Evolutionary conservation across 2,113 vertebrate species (phyloP).

Genomic region (Numenius arquata): DNA sequence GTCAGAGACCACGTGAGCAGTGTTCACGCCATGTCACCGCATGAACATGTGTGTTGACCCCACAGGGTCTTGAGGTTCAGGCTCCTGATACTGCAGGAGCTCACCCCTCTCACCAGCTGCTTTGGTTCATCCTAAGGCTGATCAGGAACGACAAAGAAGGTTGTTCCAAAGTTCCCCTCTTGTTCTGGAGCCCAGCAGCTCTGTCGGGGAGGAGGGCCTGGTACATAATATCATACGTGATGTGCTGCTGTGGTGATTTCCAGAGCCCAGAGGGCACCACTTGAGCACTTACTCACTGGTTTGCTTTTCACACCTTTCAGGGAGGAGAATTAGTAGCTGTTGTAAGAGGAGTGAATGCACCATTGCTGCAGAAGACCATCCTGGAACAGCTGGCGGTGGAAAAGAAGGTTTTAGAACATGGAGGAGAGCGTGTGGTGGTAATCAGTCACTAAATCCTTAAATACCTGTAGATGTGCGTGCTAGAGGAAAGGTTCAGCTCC

Average conservation of each 20-base stretch:
- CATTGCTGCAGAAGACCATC: constrained; percentile 86
- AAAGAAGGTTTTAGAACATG: constrained; percentile 75
- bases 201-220: not conserved
- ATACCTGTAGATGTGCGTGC: not conserved
- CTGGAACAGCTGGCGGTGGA: constrained; percentile 82
- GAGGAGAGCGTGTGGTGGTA: constrained; percentile 76
- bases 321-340: constrained; percentile 85
- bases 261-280: not conserved
- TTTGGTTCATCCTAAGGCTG: not conserved
- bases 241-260: not conserved
- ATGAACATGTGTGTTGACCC: not conserved
- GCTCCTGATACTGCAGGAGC: not conserved
- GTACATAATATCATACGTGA: accelerated
- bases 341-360: constrained; percentile 84
- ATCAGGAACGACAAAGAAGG: not conserved
- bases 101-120: not conserved
- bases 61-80: not conserved
- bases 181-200: not conserved
- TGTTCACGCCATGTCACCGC: not conserved
- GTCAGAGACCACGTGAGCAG: not conserved
- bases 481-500: not conserved
- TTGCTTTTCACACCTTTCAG: constrained; percentile 65
- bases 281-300: not conserved
- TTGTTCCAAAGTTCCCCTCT: not conserved
- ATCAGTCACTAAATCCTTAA: not conserved